Evolutionary conservation across 2,113 vertebrate species (phyloP).

Genomic region (Cyprinodon brontotheroides): DNA sequence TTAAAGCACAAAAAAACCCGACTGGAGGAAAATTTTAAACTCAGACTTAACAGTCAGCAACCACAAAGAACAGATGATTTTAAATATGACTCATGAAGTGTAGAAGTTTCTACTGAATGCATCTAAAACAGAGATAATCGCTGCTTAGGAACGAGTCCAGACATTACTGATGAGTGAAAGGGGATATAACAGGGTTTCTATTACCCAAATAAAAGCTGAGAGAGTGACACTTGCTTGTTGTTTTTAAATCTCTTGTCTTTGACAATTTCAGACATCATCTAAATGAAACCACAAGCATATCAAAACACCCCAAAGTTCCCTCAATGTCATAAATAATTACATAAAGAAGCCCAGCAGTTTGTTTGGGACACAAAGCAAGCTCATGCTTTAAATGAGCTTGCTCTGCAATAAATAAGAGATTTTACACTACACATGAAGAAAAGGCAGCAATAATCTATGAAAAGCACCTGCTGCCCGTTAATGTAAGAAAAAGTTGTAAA

Average conservation of each 20-base stretch:
- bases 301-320: neutral
- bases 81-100: no score
- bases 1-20: slow-evolving; percentile 48
- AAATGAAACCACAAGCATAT: neutral
- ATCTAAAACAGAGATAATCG: slow-evolving; percentile 34
- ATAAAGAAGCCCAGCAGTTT: neutral
- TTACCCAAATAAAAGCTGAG: neutral
- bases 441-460: neutral
- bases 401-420: neutral
- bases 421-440: neutral
- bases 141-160: slow-evolving; percentile 8
- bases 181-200: neutral
- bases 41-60: slow-evolving; percentile 33
- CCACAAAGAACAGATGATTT: slow-evolving; percentile 29
- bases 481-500: neutral
- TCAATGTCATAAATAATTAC: neutral
- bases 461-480: neutral
- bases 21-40: slow-evolving; percentile 55
- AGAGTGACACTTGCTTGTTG: neutral
- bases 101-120: slow-evolving; percentile 1
- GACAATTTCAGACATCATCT: neutral
- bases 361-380: neutral
- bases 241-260: neutral
- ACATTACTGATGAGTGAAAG: neutral
- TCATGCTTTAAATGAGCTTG: neutral